Evolutionary conservation across 2,113 vertebrate genomes (phyloP).

Genomic region (Chaetodon trifascialis): DNA sequence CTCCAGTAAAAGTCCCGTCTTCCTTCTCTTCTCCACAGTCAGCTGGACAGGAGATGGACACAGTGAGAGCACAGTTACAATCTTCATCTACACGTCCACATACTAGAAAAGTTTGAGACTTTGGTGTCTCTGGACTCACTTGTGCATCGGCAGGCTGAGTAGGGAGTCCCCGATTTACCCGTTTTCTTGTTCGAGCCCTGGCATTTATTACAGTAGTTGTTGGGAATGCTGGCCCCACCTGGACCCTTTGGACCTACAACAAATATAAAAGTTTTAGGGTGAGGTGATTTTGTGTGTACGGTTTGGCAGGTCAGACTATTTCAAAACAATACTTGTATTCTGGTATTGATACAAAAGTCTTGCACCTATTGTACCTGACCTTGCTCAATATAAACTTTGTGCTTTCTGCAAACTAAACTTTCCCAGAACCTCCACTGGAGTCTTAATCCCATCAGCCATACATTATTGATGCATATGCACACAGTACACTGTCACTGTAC

Average conservation of each 20-base stretch:
- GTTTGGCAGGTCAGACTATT: not conserved
- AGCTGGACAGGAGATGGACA: constrained; percentile 81
- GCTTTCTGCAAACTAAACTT: not conserved
- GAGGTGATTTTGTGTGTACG: not conserved
- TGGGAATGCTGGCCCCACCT: constrained; percentile 91
- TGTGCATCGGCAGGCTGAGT: constrained; percentile 92
- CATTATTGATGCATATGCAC: too few species aligned
- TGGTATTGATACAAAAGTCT: too few species aligned
- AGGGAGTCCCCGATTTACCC: constrained; percentile 90
- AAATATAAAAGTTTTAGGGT: not conserved
- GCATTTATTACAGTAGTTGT: constrained; percentile 98
- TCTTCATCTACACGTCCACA: not conserved
- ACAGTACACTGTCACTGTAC: too few species aligned
- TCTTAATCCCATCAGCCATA: not conserved
- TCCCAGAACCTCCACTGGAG: not conserved
- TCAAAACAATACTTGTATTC: not conserved
- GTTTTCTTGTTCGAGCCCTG: constrained; percentile 94
- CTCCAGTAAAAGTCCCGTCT: constrained; percentile 88
- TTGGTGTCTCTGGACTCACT: constrained; percentile 84
- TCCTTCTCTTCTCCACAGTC: constrained; percentile 91
- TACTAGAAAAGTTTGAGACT: not conserved
- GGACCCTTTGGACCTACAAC: constrained; percentile 92
- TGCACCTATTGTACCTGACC: too few species aligned
- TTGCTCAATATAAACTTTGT: not conserved
- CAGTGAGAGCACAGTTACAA: not conserved